Percentiles rank a stretch among this genome's conserved stretches.
Conservation (phyloP, 2,797 vertebrate species). For the Oophaga sylvatica region DNA sequence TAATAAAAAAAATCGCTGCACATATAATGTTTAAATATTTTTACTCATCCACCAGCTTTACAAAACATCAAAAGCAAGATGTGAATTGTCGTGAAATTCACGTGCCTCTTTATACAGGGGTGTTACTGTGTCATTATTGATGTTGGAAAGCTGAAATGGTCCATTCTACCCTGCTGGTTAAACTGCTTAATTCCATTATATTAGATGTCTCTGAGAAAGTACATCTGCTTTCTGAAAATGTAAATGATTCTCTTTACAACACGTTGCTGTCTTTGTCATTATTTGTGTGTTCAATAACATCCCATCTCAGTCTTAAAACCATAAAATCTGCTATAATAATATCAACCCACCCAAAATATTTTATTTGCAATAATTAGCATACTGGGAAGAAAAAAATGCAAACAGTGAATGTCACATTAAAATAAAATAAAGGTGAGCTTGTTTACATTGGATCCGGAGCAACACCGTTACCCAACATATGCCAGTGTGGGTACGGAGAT, state of each 20-base stretch:
- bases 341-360: constrained; percentile 29
- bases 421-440: constrained; percentile 38
- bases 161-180: constrained; percentile 77
- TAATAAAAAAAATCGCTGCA: neutral
- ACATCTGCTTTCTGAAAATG: constrained; percentile 77
- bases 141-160: constrained; percentile 75
- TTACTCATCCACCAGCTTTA: constrained; percentile 20
- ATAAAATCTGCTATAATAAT: constrained; percentile 54
- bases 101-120: constrained; percentile 68
- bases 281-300: constrained; percentile 70
- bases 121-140: constrained; percentile 74
- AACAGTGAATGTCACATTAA: constrained; percentile 27
- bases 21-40: constrained; percentile 36
- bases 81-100: constrained; percentile 73
- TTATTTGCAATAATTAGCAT: constrained; percentile 54
- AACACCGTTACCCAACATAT: neutral
- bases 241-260: constrained; percentile 71
- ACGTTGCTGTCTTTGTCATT: constrained; percentile 68
- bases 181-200: constrained; percentile 82
- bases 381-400: constrained; percentile 13
- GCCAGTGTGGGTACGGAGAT: neutral
- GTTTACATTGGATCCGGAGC: neutral
- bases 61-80: constrained; percentile 60
- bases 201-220: constrained; percentile 78
- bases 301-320: constrained; percentile 59